A percentile compares a stretch with the other conserved stretches of the same genome.
phyloP scores from a whole-genome alignment of 2,888 invertebrate species.

The Stenichneumon culpator region DNA sequence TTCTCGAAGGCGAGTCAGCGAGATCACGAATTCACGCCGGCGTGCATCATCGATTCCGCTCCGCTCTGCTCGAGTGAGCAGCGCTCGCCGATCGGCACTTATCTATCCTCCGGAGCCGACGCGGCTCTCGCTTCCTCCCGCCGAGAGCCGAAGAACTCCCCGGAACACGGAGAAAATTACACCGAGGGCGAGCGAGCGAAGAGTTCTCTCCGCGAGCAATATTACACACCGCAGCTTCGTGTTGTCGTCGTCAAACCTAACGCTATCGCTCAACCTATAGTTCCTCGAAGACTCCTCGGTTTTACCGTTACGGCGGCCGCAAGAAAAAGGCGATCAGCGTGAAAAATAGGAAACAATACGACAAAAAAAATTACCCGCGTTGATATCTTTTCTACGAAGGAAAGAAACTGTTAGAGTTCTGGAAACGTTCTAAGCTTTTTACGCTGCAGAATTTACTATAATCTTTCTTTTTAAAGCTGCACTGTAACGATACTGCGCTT shows the following conservation, averaged over 20 bases:
- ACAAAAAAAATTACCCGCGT: conserved; percentile 19
- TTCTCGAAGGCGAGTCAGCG: conserved; percentile 40
- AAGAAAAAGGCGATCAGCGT: conserved; percentile 29
- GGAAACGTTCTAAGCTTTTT: neutral
- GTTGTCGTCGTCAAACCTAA: conserved; percentile 58
- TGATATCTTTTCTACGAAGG: conserved; percentile 49
- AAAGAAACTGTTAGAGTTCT: conserved; percentile 23
- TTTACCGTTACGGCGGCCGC: conserved; percentile 12
- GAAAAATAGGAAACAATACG: conserved; percentile 12
- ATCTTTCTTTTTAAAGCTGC: neutral
- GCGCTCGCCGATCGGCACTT: conserved; percentile 58
- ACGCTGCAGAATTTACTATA: neutral
- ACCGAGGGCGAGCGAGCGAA: neutral
- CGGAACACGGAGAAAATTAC: conserved; percentile 50
- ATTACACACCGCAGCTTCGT: conserved; percentile 48
- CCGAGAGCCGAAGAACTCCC: conserved; percentile 11
- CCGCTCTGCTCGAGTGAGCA: conserved; percentile 69
- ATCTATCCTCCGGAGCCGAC: conserved; percentile 58
- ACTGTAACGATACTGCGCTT: neutral
- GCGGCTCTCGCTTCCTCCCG: conserved; percentile 33
- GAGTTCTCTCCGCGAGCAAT: neutral
- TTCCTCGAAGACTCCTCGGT: conserved; percentile 25
- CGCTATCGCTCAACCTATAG: conserved; percentile 5
- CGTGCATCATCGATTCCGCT: conserved; percentile 73
- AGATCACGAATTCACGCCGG: conserved; percentile 73